Evolutionary conservation across 2,797 vertebrate species (phyloP), one percentile per base, ranked within the genome.

Genomic region (Phataginus tricuspis): DNA sequence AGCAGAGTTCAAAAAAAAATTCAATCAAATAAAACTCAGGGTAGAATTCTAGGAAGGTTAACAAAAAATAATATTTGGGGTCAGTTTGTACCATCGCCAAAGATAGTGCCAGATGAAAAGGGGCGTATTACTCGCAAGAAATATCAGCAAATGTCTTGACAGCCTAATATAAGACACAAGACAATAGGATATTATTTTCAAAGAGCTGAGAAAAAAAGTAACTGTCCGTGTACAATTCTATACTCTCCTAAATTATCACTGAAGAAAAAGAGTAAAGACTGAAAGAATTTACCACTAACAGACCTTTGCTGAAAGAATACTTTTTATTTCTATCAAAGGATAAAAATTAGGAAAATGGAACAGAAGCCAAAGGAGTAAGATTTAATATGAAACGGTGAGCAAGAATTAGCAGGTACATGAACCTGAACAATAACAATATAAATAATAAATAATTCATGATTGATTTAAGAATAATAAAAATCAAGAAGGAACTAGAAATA

Each of bases 171-270:
- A 91, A 91, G 21, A 53, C 8, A 68, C 2, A 90, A 79, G 57
- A 71, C n/a, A 90, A 85, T 6, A 53, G 51, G 77, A 88, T 59
- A 79, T 45, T 71, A 63, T 64, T 95, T 89, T 95, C 49, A 80
- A 91, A 93, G 42, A 74, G 18, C 53, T 93, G 37, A 95, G 34
- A 85, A 51, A 74, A 45, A 95, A 97, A 64, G 12, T 63, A 71
- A 87, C 59, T n/a, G 11, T 94, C 23, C 72, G 42, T 64, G 77
- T 49, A 80, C 16, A 84, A 87, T 94, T 96, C 72, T 90, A 87
- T 77, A 84, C 59, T 68, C 69, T 96, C 74, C 64, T 93, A 85
- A 95, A 29, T 82, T 94, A 93, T 66, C 74, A 75, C 27, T 89
- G 25, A 91, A 90, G 51, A 74, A 59, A 69, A 80, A 80, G 39